Evolutionary conservation across 92 coral and sea anemone species (phyloP).

Genomic region (Zoanthus solanderi): DNA sequence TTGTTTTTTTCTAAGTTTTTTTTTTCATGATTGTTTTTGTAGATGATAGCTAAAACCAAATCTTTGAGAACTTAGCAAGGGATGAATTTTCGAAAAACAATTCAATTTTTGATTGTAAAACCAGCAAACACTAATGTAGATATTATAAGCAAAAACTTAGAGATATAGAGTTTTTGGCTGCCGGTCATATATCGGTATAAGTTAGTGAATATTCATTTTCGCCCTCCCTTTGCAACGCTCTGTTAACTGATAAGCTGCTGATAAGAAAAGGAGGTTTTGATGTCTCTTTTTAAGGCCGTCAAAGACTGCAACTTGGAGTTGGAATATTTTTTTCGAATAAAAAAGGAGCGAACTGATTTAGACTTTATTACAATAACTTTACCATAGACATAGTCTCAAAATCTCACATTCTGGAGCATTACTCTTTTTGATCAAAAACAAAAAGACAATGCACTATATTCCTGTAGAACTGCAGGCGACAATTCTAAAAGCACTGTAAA

Average conservation of each 20-base stretch:
- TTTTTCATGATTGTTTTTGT: too few relatives aligned
- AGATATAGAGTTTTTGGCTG: not conserved
- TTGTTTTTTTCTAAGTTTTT: too few relatives aligned
- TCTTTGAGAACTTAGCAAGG: too few relatives aligned
- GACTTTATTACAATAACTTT: not conserved
- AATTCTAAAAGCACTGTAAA: too few relatives aligned
- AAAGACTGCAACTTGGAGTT: not conserved
- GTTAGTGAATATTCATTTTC: not conserved
- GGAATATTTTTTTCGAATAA: not conserved
- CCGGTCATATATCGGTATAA: not conserved
- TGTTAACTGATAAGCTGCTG: conserved; percentile 15
- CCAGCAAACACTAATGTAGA: not conserved
- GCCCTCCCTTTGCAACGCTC: not conserved
- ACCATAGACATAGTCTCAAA: too few relatives aligned
- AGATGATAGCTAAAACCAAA: too few relatives aligned
- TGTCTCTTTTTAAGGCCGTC: not conserved
- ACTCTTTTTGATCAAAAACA: not conserved
- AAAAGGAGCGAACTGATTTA: not conserved
- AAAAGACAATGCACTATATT: not conserved
- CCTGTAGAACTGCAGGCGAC: not conserved
- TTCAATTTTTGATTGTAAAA: not conserved
- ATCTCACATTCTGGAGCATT: too few relatives aligned
- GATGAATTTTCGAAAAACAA: not conserved
- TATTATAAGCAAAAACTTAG: not conserved
- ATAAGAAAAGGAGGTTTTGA: conserved; percentile 1